Base-by-base conservation (phyloP, 2,113 vertebrate genomes). In the Elephas maximus region DNA sequence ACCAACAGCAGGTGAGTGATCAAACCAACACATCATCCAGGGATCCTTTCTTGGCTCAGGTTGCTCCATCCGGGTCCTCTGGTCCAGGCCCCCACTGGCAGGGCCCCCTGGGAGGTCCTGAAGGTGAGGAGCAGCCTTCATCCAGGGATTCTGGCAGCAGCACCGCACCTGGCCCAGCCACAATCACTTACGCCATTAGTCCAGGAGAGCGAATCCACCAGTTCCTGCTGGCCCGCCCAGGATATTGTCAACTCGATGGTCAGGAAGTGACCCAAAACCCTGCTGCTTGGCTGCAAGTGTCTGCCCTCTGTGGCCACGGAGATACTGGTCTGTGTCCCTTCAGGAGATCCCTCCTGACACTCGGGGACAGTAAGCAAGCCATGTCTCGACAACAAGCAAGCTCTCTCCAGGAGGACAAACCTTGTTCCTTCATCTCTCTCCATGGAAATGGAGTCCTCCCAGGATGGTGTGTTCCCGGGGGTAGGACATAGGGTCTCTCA, bases 391-490 rank as follows among this genome's bases (percentile, higher is more conserved):
- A 15, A 0, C 0, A 14, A 67, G 45, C 45, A 11, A 41, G n/a
- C 8, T 69, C 88, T 37, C 45, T 14, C 6, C 23, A 18, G 17
- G 23, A 88, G 33, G 30, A 17, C 78, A 23, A 9, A 24, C 67
- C n/a, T 0, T 0, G 28, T n/a, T 7, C 57, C 77, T 74, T 8
- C 0, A 0, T 69, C 83, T 73, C 78, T 80, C 24, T 45, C 48
- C 0, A 0, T 53, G 33, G 23, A 30, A 21, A 15, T 5, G 0
- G 20, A 2, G 73, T 28, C 45, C 20, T n/a, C 18, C 6, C 26
- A 8, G 11, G 21, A 0, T 0, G 9, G 21, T 5, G 0, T 9
- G 5, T 0, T 30, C 90, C 2, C 1, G 6, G 53, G 45, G 5
- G 0, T 11, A 41, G 71, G 88, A 6, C 0, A 1, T 4, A 15